These are phyloP conservation scores for Calliphora vomitoria DNA, from an alignment of 2,888 invertebrate genomes.

Conservation along the genomic window DNA sequence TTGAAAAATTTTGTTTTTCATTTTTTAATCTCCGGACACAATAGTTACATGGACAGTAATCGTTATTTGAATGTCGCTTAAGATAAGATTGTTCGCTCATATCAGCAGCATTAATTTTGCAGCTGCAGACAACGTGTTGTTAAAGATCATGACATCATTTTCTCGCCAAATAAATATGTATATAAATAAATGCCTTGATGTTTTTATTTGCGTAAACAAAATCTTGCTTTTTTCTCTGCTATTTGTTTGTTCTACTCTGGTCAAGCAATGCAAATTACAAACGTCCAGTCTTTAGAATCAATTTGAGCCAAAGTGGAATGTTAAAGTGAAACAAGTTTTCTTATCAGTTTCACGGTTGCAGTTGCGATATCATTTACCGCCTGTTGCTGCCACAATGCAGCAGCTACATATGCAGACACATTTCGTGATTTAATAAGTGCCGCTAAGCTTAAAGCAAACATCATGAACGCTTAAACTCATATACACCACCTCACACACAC, in stretches of 20 bases:
- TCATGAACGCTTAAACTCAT: slow-evolving; percentile 50
- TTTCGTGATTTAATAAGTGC: slow-evolving; percentile 67
- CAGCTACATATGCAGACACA: slow-evolving; percentile 61
- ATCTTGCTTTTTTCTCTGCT: not conserved
- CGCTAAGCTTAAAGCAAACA: slow-evolving; percentile 64
- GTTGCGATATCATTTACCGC: slow-evolving; percentile 73
- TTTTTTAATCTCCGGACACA: slow-evolving; percentile 76
- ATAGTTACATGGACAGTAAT: slow-evolving; percentile 80
- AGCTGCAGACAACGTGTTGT: slow-evolving; percentile 72
- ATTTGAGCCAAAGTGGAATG: slow-evolving; percentile 43
- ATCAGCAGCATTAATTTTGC: slow-evolving; percentile 63
- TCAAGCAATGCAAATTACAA: slow-evolving; percentile 62
- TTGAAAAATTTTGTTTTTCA: slow-evolving; percentile 34
- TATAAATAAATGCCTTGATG: slow-evolving; percentile 29
- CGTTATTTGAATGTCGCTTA: slow-evolving; percentile 80
- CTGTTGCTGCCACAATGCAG: slow-evolving; percentile 59
- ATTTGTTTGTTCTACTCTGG: not conserved
- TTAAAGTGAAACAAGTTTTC: slow-evolving; percentile 67
- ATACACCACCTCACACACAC: slow-evolving; percentile 31
- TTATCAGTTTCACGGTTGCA: slow-evolving; percentile 77
- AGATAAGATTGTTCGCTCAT: slow-evolving; percentile 79
- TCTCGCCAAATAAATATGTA: slow-evolving; percentile 58
- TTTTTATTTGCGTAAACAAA: slow-evolving; percentile 45
- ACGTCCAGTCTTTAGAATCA: slow-evolving; percentile 55
- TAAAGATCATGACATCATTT: slow-evolving; percentile 71